phyloP scores from a whole-genome alignment of 2,888 invertebrate genomes.

The Agrochola litura region DNA sequence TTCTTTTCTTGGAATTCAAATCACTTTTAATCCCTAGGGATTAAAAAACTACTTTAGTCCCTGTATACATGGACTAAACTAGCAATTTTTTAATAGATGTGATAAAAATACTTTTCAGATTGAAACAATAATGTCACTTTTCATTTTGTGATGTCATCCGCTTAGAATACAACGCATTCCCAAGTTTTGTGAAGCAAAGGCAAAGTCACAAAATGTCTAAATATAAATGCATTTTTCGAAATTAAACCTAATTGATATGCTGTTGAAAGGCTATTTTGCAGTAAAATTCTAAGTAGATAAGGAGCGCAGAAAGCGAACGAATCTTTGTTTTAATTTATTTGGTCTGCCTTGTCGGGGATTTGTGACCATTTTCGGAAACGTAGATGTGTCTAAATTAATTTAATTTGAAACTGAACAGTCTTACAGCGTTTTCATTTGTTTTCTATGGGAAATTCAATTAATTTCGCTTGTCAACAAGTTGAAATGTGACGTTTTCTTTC shows the following conservation, averaged over 20 bases:
- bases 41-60: too few species aligned
- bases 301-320: not conserved
- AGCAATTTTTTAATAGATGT: too few species aligned
- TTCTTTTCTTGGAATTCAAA: too few species aligned
- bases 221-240: too few species aligned
- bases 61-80: too few species aligned
- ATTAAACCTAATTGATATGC: too few species aligned
- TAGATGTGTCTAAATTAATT: constrained; percentile 33
- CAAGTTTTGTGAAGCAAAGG: constrained; percentile 13
- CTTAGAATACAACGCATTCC: constrained; percentile 51
- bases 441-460: not conserved
- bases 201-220: not conserved
- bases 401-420: constrained; percentile 22
- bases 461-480: not conserved
- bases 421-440: not conserved
- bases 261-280: too few species aligned
- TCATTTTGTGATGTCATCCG: constrained; percentile 53
- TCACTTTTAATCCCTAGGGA: too few species aligned
- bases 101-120: constrained; percentile 19
- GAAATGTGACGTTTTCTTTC: not conserved
- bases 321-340: constrained; percentile 53
- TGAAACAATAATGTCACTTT: constrained; percentile 21
- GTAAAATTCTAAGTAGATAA: too few species aligned
- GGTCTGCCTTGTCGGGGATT: constrained; percentile 34
- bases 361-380: constrained; percentile 53